These are phyloP conservation scores for Passerina amoena DNA, from an alignment of 2,113 vertebrate species.

Conservation along the genomic window DNA sequence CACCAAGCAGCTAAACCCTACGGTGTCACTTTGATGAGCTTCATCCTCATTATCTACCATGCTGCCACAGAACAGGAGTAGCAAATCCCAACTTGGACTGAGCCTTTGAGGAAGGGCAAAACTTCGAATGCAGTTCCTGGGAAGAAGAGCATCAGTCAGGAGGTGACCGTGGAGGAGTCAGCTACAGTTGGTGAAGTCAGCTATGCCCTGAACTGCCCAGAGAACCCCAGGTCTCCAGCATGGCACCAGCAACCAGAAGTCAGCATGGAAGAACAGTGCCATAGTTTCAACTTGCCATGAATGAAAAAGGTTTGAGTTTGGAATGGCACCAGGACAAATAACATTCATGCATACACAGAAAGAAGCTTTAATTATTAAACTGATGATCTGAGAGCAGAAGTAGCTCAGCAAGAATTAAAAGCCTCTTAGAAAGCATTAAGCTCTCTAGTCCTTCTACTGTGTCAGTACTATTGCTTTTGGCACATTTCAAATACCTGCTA, in stretches of 20 bases:
- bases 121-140: not conserved
- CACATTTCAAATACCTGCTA: not conserved
- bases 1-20: not conserved
- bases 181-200: accelerated
- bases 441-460: not conserved
- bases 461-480: not conserved
- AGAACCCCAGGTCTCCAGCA: not conserved
- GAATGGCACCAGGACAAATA: not conserved
- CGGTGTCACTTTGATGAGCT: accelerated
- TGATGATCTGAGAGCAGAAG: not conserved
- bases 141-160: not conserved
- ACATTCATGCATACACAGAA: not conserved
- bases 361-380: slow-evolving; percentile 35
- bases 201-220: not conserved
- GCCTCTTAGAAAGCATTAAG: slow-evolving; percentile 24
- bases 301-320: not conserved
- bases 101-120: not conserved
- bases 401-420: slow-evolving; percentile 20
- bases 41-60: not conserved
- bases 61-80: not conserved
- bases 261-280: not conserved
- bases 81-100: not conserved
- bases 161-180: not conserved
- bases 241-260: accelerated
- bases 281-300: not conserved